phyloP scores from a whole-genome alignment of 2,888 invertebrate species.

The Amaurobius ferox region DNA sequence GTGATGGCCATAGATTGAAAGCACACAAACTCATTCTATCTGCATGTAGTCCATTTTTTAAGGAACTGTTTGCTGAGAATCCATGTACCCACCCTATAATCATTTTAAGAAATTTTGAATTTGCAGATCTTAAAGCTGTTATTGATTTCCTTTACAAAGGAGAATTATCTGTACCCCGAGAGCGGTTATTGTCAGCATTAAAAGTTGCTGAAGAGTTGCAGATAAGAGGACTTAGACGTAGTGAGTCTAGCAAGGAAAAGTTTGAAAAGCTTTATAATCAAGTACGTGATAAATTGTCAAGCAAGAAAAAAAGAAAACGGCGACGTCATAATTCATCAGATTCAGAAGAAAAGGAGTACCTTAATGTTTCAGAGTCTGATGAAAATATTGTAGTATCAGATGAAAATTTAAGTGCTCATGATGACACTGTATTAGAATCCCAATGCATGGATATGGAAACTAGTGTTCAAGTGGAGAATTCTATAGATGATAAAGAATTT shows the following conservation, averaged over 20 bases:
- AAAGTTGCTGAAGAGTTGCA: slow-evolving; percentile 2
- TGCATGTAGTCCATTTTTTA: background rate
- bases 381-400: background rate
- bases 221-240: background rate
- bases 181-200: background rate
- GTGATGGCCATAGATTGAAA: background rate
- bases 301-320: background rate
- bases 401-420: background rate
- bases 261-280: background rate
- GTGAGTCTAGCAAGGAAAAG: background rate
- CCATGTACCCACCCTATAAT: slow-evolving; percentile 6
- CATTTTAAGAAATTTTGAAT: background rate
- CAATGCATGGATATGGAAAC: background rate
- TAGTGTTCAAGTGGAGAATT: background rate
- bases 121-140: background rate
- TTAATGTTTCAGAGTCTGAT: background rate
- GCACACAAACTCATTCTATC: slow-evolving; percentile 7
- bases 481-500: background rate
- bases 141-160: slow-evolving; percentile 13
- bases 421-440: background rate
- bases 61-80: background rate
- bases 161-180: slow-evolving; percentile 2
- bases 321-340: background rate
- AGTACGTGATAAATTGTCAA: background rate
- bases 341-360: background rate